Base-by-base conservation (phyloP, 2,113 vertebrate genomes). In the Propithecus coquereli region DNA sequence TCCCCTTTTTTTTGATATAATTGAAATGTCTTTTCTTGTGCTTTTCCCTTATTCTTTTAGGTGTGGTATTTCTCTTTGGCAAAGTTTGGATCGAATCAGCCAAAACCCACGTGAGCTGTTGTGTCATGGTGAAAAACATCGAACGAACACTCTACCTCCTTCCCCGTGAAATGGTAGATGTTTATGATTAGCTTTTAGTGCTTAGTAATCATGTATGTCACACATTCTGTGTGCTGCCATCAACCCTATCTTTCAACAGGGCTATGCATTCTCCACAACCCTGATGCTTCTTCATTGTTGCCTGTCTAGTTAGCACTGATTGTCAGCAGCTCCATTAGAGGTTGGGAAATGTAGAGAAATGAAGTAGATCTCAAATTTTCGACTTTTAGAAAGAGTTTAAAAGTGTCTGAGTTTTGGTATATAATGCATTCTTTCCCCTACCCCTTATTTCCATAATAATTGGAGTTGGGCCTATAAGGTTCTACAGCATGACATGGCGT, bases 31-130 rank as follows among this genome's bases (percentile, higher is more conserved):
- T 95, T 80, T 96, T 89, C 90, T 61, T 94, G 76, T 87, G 66
- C n/a, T 96, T 91, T 87, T 90, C 27, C 80, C 63, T 77, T 94
- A 22, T 94, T 91, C 54, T 90, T 96, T 66, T 59, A 99, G 99
- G 99, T 82, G 99, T 99, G 94, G 99, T 99, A 17, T 99, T 99
- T 98, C 98, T 99, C 88, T 99, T 99, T 98, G 99, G 99, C 90
- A 99, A 99, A 98, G 99, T 99, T 97, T 99, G 99, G 99, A 99
- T 99, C 25, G 99, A 99, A 98, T 99, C 99, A 1, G 99, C 99
- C 18, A 17, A 98, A 97, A 98, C 98, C 13, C 98, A 99, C 5
- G 99, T 99, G 96, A 99, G 99, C 98, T 99, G 99, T 98, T 99
- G 99, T 88, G 99, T 99, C 80, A 98, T 98, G 40, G 99, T 99